Evolutionary conservation across 2,797 vertebrate genomes (phyloP), one percentile per base, ranked within the genome.

Genomic region (Pseudochaenichthys georgianus): DNA sequence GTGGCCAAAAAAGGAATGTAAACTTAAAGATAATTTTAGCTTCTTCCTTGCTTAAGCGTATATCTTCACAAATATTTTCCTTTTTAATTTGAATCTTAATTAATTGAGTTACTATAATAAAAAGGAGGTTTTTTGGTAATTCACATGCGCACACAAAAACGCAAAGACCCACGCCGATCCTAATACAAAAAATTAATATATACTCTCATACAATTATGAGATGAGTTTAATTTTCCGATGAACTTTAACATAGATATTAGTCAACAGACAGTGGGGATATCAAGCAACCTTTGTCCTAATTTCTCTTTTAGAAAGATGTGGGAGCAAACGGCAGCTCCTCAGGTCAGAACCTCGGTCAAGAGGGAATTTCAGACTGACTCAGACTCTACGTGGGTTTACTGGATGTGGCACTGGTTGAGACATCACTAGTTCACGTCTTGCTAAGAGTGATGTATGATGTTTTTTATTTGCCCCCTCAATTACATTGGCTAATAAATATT

Each of bases 181-280:
- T 38, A 5, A 8, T 31, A 19, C 62, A 52, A 28, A 1, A 59
- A 13, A 63, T 38, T 55, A 23, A 70, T 9, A 74, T 60, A 69
- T 51, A 48, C 46, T 41, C 45, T 50, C 16, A 50, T 21, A 43
- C 47, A 47, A 17, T 13, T 41, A 64, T 51, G 66, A 64, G 13
- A 78, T 34, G 38, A 15, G 31, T 47, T 68, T 61, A 77, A 28
- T 15, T 74, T 80, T 47, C 66, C 77, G 67, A 3, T 79, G 85
- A 66, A 83, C 89, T 90, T 85, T 87, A 64, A 80, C 88, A 85
- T 63, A 84, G 74, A 88, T 83, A 83, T 88, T 78, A 64, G 67
- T 89, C 81, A 85, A 72, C 53, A 71, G 60, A 82, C 69, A 74
- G 71, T 31, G 23, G 73, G 66, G 64, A 87, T 78, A 81, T 83